Evolutionary conservation across 1,140 invertebrate genomes (phyloP).

Genomic region (Neodiprion fabricii): DNA sequence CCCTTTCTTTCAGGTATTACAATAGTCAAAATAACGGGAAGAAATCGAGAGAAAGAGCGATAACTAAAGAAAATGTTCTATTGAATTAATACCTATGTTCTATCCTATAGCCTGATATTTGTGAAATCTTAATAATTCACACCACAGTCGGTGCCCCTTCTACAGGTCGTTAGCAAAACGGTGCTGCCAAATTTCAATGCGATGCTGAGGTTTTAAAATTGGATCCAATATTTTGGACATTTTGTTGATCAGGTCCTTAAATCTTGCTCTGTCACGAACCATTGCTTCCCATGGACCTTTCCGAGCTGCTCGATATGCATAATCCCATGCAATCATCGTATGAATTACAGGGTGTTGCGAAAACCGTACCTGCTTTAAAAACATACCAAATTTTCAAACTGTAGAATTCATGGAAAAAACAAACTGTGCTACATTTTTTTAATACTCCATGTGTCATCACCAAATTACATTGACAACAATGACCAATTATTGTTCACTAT

Average conservation of each 20-base stretch:
- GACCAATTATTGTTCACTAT: conserved; percentile 9
- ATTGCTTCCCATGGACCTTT: conserved; percentile 70
- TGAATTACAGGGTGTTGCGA: conserved; percentile 62
- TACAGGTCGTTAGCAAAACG: conserved; percentile 50
- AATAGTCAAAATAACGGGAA: too few relatives aligned
- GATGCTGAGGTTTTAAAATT: conserved; percentile 61
- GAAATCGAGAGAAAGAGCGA: too few relatives aligned
- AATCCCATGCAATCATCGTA: conserved; percentile 68
- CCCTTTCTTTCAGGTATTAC: too few relatives aligned
- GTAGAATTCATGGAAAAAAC: not conserved
- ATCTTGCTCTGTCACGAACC: conserved; percentile 67
- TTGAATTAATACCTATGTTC: not conserved
- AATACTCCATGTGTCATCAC: too few relatives aligned
- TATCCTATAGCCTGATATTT: not conserved
- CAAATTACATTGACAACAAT: conserved; percentile 7
- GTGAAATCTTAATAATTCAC: not conserved
- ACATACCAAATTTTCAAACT: conserved; percentile 16
- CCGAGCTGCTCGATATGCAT: conserved; percentile 68
- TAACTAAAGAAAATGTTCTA: not conserved
- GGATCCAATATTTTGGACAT: conserved; percentile 56
- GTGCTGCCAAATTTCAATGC: conserved; percentile 63
- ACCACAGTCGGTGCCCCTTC: not conserved
- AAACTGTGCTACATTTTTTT: not conserved
- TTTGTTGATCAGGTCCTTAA: conserved; percentile 60
- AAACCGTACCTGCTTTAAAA: conserved; percentile 66